Evolutionary conservation across 2,888 invertebrate species (phyloP), one percentile per base, ranked within the genome.

Genomic region (Polyommatus icarus): DNA sequence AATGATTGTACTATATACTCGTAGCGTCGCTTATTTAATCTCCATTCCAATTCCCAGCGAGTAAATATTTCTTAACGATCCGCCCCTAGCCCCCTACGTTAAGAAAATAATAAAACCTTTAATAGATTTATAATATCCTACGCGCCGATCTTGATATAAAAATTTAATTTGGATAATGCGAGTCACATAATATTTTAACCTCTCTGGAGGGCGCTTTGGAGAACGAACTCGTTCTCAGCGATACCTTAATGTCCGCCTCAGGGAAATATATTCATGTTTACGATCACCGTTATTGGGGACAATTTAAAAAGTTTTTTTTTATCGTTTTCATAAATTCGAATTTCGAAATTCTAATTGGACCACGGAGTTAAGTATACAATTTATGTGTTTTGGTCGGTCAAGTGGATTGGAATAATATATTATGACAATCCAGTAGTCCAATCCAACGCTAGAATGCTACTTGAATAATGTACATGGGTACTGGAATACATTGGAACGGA

Each of bases 191-290:
- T 67, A 67, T 18, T 67, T 18, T 32, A 10, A 15, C 15, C 67
- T 67, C 67, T 67, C 67, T 24, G 29, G 29, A 67, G 67, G 29
- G 10, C 67, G 67, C 15, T 67, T 67, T 32, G 29, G 12, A 32
- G 0, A 18, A 32, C 29, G 29, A 29, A 29, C 29, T 67, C 67
- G 18, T 15, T 15, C 15, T 20, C 4, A 12, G 29, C 29, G 67
- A 67, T 15, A 67, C 67, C 67, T 32, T 29, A 29, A 67, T 32
- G 67, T 67, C 67, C 5, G 18, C 67, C 29, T 67, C 15, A 67
- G 67, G 67, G 67, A 67, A 67, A 67, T 67, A 67, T 29, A 29
- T 67, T 67, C 32, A 67, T 67, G 67, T 67, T 67, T 67, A 67
- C 18, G 29, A 18, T 67, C 59, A 12, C 4, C 67, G 24, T 18